phyloP scores from a whole-genome alignment of 53 echinoderm and acorn worm species.

The Hippasteria phrygiana region DNA sequence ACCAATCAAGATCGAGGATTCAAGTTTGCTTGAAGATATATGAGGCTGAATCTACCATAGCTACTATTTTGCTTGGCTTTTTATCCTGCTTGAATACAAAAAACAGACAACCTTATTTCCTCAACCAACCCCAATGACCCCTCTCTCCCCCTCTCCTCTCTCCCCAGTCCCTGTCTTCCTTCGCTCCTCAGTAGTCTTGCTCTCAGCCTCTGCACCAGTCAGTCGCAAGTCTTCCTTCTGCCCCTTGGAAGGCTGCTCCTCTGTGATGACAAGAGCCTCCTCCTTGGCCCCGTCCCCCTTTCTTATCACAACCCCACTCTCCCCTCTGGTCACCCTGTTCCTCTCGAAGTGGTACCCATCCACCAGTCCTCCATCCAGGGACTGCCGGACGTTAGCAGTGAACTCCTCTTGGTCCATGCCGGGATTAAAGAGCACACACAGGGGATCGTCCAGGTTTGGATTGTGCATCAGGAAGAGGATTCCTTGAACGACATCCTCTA shows the following conservation, averaged over 20 bases:
- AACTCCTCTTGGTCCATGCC: slow-evolving; percentile 69
- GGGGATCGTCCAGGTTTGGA: slow-evolving; percentile 83
- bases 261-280: background rate
- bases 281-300: background rate
- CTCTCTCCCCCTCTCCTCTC: no score
- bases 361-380: slow-evolving; percentile 72
- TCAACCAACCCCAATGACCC: no score
- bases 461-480: slow-evolving; percentile 87
- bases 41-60: no score
- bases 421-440: slow-evolving; percentile 61
- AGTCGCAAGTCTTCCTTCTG: background rate
- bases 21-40: no score
- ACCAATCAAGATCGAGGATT: no score
- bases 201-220: background rate
- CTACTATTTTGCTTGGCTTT: no score
- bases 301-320: background rate
- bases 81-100: no score
- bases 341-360: slow-evolving; percentile 76
- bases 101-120: no score
- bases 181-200: background rate
- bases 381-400: slow-evolving; percentile 64
- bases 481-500: slow-evolving; percentile 86
- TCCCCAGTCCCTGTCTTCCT: background rate
- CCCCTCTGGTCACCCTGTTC: slow-evolving; percentile 34
- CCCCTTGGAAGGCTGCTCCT: no score